phyloP scores from a whole-genome alignment of 2,113 vertebrate genomes.

The Bambusicola thoracicus region DNA sequence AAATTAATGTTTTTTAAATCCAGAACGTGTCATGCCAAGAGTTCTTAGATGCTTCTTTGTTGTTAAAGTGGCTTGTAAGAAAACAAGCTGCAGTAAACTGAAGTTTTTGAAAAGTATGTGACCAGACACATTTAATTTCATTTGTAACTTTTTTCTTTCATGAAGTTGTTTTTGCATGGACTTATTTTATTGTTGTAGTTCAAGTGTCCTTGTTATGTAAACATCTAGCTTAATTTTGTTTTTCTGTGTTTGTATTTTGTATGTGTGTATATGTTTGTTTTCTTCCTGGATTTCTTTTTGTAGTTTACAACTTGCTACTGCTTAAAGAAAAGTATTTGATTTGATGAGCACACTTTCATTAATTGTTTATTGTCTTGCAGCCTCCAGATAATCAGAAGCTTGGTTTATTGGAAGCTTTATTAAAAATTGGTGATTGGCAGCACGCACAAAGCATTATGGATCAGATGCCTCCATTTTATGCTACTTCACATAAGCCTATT shows the following conservation, averaged over 20 bases:
- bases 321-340: neutral
- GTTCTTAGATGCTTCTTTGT: neutral
- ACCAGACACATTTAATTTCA: neutral
- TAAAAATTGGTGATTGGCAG: conserved; percentile 97
- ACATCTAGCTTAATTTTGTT: neutral
- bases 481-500: conserved; percentile 93
- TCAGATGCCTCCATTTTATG: conserved; percentile 96
- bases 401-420: conserved; percentile 93
- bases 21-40: neutral
- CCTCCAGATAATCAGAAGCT: conserved; percentile 97
- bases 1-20: neutral
- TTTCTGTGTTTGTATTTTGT: accelerated
- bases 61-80: neutral
- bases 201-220: neutral
- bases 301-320: neutral
- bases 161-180: accelerated
- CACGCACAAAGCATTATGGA: conserved; percentile 98
- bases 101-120: accelerated
- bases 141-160: neutral
- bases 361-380: conserved; percentile 73
- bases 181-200: neutral
- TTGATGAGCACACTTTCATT: neutral
- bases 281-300: neutral
- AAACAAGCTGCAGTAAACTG: neutral
- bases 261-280: neutral